Evolutionary conservation across 1,140 invertebrate genomes (phyloP), one percentile per base, ranked within the genome.

Genomic region (Halictus rubicundus): DNA sequence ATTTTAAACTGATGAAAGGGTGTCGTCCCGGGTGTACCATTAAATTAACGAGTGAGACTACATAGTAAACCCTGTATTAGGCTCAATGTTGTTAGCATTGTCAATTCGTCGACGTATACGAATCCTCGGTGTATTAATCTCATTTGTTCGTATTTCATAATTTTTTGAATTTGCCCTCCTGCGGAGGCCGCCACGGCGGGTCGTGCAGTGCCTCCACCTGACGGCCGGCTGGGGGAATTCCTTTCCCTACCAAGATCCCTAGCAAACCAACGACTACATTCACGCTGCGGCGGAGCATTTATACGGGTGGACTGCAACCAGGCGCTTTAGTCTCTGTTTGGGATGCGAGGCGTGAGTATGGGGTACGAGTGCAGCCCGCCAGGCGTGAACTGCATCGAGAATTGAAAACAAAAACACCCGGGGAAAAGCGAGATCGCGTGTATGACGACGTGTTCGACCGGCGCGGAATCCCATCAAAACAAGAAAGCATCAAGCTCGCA

Each of bases 251-350:
- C 74, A 23, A 16, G 16, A 27, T 46, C 49, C 14, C 9, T 54
- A 21, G 21, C 6, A 27, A 63, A 46, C 25, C 54, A 32, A 69
- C 68, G 68, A 72, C 78, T 71, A 75, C 72, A 42, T 25, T 82
- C 23, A 39, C 83, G 61, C n/a, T 61, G 84, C 73, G 54, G 32
- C 19, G 64, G 14, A 12, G 83, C 89, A 90, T 91, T 90, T 91
- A 91, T 89, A 91, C 90, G 89, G 89, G 88, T 86, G 84, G 84
- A 86, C 77, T 86, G 89, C 86, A 83, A 79, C 86, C 87, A 88
- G 90, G 87, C 88, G 87, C 89, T 88, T 90, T 88, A 91, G 90
- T 91, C 89, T 91, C 87, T 89, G 86, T 77, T 88, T 89, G 89
- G 88, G 87, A 88, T 89, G 89, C 87, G 89, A 82, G 83, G 81